Conservation (phyloP, 1,140 invertebrate genomes). For the Solenopsis invicta region DNA sequence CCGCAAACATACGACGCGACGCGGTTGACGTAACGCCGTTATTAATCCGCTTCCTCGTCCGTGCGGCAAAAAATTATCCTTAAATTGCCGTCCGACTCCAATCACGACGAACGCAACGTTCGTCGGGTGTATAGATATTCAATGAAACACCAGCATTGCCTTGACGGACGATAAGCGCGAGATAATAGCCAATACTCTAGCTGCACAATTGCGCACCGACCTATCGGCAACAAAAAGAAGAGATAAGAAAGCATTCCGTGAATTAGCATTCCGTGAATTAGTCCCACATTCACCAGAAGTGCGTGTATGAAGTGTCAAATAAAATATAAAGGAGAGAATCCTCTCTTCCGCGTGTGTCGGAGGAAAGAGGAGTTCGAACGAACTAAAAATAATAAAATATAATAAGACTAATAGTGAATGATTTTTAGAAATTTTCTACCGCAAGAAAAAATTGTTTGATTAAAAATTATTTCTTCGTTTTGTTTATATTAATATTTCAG, state of each 20-base stretch:
- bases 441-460: too few relatives aligned
- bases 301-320: not conserved
- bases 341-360: not conserved
- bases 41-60: not conserved
- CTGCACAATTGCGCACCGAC: not conserved
- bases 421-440: too few relatives aligned
- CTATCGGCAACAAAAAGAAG: not conserved
- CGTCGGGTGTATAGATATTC: not conserved
- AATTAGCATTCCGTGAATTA: too few relatives aligned
- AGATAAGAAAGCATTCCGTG: not conserved
- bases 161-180: slow-evolving; percentile 28
- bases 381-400: not conserved
- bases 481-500: too few relatives aligned
- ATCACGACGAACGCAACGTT: not conserved
- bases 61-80: not conserved
- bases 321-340: too few relatives aligned
- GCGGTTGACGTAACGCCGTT: not conserved
- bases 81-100: not conserved
- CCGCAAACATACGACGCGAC: not conserved
- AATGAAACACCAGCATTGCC: not conserved
- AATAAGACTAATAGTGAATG: too few relatives aligned
- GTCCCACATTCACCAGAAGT: not conserved
- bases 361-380: not conserved
- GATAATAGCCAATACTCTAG: slow-evolving; percentile 25
- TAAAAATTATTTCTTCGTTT: too few relatives aligned